A percentile compares a stretch with the other conserved stretches of the same genome.
Conservation (phyloP, 2,113 vertebrate species). For the Riparia riparia region DNA sequence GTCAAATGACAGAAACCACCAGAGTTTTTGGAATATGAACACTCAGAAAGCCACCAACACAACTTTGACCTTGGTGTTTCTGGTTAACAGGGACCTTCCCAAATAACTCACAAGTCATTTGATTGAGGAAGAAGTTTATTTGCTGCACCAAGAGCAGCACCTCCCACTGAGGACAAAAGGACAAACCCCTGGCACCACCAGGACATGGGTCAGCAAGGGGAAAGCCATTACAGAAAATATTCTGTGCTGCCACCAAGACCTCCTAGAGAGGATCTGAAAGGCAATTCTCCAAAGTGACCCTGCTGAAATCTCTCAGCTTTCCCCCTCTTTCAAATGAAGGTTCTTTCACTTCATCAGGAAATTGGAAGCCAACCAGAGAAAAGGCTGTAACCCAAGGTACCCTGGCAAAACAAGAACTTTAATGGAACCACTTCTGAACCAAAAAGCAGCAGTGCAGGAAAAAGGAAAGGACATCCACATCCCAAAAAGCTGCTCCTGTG, state of each 20-base stretch:
- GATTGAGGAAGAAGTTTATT: background rate
- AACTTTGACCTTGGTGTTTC: accelerated
- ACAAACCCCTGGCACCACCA: background rate
- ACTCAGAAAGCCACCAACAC: background rate
- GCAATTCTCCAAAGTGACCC: background rate
- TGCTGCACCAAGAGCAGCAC: background rate
- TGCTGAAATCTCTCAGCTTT: background rate
- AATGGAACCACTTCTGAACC: background rate
- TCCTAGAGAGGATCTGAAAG: background rate
- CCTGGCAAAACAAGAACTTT: background rate
- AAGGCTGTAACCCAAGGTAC: background rate
- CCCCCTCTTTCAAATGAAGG: background rate
- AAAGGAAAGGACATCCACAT: background rate
- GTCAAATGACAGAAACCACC: background rate
- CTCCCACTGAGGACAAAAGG: background rate
- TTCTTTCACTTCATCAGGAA: background rate
- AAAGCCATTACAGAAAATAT: background rate
- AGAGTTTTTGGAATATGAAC: background rate
- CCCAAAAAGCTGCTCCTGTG: background rate
- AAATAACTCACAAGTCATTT: background rate
- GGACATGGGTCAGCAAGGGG: background rate
- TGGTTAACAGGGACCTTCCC: background rate
- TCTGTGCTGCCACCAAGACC: background rate
- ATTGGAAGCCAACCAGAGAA: background rate
- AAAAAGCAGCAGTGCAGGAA: background rate